Evolutionary conservation across 2,113 vertebrate genomes (phyloP).

Genomic region (Dermatemys mawii): DNA sequence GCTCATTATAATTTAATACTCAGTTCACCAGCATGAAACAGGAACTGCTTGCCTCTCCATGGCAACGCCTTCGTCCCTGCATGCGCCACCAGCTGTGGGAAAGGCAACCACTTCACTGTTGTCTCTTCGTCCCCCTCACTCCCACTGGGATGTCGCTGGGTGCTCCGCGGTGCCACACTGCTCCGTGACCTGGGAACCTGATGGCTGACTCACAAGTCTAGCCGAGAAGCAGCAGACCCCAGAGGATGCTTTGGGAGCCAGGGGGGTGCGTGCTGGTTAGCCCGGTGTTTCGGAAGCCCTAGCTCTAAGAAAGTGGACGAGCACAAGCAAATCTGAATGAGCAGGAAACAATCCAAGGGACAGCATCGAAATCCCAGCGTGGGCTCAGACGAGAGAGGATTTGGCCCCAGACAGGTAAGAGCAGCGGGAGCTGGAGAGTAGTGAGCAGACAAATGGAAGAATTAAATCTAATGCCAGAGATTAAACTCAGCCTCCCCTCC

Average conservation of each 20-base stretch:
- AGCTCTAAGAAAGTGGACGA: neutral
- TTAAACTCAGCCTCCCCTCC: neutral
- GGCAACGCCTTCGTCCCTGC: neutral
- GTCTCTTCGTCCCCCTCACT: neutral
- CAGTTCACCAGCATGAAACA: neutral
- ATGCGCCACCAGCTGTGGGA: neutral
- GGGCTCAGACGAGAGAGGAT: neutral
- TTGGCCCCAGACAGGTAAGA: neutral
- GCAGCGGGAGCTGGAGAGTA: neutral
- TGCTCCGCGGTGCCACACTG: neutral
- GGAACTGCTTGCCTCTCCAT: fast-evolving
- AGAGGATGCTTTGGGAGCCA: neutral
- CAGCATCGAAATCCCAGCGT: fast-evolving
- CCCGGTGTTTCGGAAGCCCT: neutral
- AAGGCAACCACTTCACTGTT: too few relatives aligned
- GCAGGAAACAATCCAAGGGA: neutral
- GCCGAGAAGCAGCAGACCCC: neutral
- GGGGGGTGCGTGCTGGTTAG: too few relatives aligned
- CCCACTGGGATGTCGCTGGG: neutral
- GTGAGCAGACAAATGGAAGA: neutral
- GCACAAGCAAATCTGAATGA: neutral
- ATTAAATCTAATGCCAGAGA: too few relatives aligned
- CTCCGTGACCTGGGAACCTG: neutral
- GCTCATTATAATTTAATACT: neutral
- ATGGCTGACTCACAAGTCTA: neutral